These are phyloP conservation scores for Adineta ricciae DNA, from an alignment of 2,888 invertebrate species.

Conservation along the genomic window DNA sequence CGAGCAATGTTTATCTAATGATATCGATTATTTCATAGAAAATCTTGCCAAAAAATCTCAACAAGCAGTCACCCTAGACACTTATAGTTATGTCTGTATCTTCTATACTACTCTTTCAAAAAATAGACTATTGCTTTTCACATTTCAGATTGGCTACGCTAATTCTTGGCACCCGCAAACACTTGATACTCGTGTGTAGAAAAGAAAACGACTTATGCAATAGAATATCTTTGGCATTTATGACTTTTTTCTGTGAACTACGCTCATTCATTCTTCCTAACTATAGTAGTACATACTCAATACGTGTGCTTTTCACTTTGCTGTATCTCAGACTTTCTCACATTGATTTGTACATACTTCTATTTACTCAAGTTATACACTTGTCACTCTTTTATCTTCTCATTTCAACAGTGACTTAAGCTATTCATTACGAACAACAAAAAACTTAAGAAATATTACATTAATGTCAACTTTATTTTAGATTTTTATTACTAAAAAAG, in stretches of 20 bases:
- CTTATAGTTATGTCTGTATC: neutral
- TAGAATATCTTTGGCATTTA: neutral
- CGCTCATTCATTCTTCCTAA: neutral
- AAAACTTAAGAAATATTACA: neutral
- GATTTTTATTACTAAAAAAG: neutral
- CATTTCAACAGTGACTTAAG: neutral
- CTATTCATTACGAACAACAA: neutral
- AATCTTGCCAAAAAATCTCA: neutral
- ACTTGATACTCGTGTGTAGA: neutral
- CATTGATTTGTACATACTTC: neutral
- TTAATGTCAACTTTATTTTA: neutral
- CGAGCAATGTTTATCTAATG: neutral
- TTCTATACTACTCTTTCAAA: neutral
- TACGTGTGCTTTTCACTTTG: neutral
- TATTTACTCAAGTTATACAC: neutral
- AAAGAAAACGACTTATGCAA: neutral
- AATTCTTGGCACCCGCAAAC: conserved; percentile 15
- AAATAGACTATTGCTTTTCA: neutral
- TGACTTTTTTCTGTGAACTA: neutral
- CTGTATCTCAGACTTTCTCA: neutral
- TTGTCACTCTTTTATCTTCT: neutral
- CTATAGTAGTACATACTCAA: neutral
- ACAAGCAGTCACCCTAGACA: neutral
- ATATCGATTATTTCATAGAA: neutral
- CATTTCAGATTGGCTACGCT: neutral